Percentiles rank a stretch among this genome's conserved stretches.
Evolutionary conservation across 1,140 invertebrate species (phyloP).

Genomic region (Marisa cornuarietis): DNA sequence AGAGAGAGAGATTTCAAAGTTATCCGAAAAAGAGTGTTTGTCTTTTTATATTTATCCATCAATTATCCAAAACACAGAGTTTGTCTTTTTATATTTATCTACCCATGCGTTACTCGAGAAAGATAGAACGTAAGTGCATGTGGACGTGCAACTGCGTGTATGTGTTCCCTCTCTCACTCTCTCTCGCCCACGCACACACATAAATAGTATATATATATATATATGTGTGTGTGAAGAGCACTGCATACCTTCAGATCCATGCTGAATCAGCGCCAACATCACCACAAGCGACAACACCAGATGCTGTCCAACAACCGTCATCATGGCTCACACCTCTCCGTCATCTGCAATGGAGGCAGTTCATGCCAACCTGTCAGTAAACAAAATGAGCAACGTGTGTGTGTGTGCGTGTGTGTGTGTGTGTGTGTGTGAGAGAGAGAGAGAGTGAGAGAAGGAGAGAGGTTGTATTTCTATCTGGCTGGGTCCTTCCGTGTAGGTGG

Average conservation of each 20-base stretch:
- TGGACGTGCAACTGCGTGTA: background rate
- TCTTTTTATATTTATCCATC: no score
- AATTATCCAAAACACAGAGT: background rate
- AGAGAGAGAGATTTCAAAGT: no score
- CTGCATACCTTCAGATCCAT: background rate
- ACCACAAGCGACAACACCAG: background rate
- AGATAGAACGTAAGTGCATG: background rate
- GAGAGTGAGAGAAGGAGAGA: no score
- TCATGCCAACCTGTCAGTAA: no score
- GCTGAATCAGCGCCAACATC: background rate
- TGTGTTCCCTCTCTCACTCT: background rate
- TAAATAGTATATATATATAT: background rate
- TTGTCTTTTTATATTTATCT: background rate
- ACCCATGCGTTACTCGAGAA: background rate
- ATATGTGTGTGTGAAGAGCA: background rate
- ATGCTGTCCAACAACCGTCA: background rate
- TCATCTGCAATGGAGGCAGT: slow-evolving; percentile 5
- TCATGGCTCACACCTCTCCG: background rate
- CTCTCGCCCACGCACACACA: no score
- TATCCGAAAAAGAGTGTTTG: no score
- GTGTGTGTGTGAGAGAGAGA: background rate
- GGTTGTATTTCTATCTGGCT: background rate
- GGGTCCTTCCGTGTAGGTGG: no score
- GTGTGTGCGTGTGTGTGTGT: background rate
- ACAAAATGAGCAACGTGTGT: no score